These are phyloP conservation scores for Platycercus adscitus DNA, from an alignment of 2,113 vertebrate species.

Conservation along the genomic window DNA sequence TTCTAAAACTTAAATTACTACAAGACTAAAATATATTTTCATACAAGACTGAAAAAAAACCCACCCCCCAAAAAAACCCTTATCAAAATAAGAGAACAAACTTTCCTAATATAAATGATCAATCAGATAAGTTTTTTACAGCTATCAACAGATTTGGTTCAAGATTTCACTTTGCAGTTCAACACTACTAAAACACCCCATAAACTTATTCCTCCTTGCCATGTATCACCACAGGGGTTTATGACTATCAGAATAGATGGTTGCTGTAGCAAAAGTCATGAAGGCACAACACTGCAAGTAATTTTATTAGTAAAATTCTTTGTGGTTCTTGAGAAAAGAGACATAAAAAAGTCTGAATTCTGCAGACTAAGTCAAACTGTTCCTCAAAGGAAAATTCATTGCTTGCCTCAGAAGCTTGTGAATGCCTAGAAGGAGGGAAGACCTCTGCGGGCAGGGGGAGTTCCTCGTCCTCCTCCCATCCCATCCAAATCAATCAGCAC, in stretches of 20 bases:
- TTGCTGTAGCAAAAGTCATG: neutral
- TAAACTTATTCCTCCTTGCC: neutral
- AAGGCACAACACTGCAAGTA: neutral
- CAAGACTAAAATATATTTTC: neutral
- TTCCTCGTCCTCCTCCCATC: constrained; percentile 27
- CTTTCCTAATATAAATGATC: neutral
- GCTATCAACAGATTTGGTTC: neutral
- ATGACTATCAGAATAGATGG: neutral
- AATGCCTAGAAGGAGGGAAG: neutral
- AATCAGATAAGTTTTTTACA: neutral
- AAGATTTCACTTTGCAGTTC: neutral
- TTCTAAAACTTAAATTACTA: neutral
- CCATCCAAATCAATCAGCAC: constrained; percentile 55
- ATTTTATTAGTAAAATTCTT: neutral
- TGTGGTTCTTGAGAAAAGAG: neutral
- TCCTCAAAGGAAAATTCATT: neutral
- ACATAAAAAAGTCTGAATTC: neutral
- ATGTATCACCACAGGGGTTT: neutral
- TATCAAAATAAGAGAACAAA: neutral
- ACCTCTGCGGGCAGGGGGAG: neutral
- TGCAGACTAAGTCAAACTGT: neutral
- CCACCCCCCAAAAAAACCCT: neutral
- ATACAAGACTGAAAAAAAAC: neutral
- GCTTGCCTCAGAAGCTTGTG: neutral
- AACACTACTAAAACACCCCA: neutral